Conservation (phyloP, 2,113 vertebrate species). For the Sigmodon hispidus region DNA sequence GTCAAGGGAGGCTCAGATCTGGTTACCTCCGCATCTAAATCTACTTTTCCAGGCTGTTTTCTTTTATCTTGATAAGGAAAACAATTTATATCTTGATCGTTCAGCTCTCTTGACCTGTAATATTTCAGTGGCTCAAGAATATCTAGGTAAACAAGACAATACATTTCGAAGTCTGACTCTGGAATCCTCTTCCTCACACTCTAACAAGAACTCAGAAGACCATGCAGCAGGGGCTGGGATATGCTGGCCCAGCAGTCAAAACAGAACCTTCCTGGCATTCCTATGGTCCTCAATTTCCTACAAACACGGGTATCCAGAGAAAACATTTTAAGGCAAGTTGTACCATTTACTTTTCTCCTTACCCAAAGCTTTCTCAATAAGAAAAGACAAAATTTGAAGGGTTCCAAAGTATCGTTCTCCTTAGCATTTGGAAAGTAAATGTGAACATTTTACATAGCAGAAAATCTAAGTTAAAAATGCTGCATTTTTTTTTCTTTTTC, state of each 20-base stretch:
- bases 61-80: constrained; percentile 18
- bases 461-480: constrained; percentile 8
- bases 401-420: not conserved
- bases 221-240: not conserved
- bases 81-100: not conserved
- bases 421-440: not conserved
- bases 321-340: not conserved
- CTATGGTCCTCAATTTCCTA: not conserved
- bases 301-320: not conserved
- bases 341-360: not conserved
- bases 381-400: not conserved
- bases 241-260: not conserved
- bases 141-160: not conserved
- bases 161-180: not conserved
- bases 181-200: not conserved
- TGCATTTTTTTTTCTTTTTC: not conserved
- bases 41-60: not conserved
- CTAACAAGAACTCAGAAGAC: not conserved
- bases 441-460: not conserved
- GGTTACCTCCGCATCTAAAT: not conserved
- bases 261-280: too few species aligned
- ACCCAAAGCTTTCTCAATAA: not conserved
- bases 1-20: not conserved
- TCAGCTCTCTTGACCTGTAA: not conserved
- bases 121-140: not conserved